A percentile compares a stretch with the other conserved stretches of the same genome.
Conservation (phyloP, 64 coral and sea anemone species). For the Trachythela sp. region DNA sequence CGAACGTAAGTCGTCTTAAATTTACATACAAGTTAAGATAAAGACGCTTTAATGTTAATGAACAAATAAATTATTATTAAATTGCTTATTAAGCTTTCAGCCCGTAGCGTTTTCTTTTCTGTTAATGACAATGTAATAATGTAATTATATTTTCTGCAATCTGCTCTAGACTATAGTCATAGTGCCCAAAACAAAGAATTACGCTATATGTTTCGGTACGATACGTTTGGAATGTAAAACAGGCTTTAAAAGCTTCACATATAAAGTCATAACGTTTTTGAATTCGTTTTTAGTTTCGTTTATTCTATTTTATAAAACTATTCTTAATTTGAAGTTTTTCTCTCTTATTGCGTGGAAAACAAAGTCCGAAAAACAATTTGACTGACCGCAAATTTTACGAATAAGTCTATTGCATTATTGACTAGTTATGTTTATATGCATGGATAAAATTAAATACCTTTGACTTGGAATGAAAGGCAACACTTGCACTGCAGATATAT, state of each 20-base stretch:
- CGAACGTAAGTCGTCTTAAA: not conserved
- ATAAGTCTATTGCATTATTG: not conserved
- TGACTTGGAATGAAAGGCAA: not conserved
- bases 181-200: too few species aligned
- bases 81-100: not conserved
- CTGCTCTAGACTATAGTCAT: too few species aligned
- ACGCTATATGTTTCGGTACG: too few species aligned
- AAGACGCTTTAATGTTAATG: too few species aligned
- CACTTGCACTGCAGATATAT: not conserved
- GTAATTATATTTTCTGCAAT: too few species aligned
- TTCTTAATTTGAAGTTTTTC: too few species aligned
- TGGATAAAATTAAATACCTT: not conserved
- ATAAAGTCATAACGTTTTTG: too few species aligned
- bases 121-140: too few species aligned
- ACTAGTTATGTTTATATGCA: not conserved
- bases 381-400: not conserved
- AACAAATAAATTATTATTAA: not conserved
- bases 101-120: too few species aligned
- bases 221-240: not conserved
- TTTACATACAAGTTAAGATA: not conserved
- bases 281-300: too few species aligned
- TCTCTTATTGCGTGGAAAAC: not conserved
- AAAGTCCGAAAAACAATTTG: not conserved
- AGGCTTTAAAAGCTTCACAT: too few species aligned
- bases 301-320: too few species aligned